Evolutionary conservation across 2,797 vertebrate species (phyloP).

Genomic region (Pseudocheirus occidentalis): DNA sequence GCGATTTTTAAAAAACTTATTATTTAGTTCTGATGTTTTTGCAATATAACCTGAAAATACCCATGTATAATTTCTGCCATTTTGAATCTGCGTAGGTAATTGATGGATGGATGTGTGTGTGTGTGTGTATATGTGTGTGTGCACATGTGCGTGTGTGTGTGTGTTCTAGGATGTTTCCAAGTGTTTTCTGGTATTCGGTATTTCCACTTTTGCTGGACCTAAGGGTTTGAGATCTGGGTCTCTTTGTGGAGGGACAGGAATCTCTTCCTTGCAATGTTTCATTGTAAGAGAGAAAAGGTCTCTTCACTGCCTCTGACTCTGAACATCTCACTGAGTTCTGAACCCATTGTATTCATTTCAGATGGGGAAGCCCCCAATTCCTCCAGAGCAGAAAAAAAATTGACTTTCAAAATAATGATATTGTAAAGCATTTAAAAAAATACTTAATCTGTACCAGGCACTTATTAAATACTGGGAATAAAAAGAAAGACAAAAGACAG

Average conservation of each 20-base stretch:
- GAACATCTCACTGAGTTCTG: background rate
- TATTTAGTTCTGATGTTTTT: background rate
- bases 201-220: background rate
- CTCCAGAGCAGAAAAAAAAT: background rate
- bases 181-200: background rate
- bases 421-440: too few relatives aligned
- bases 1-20: background rate
- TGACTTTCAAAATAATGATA: too few relatives aligned
- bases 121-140: too few relatives aligned
- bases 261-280: too few relatives aligned
- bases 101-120: too few relatives aligned
- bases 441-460: too few relatives aligned
- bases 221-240: too few relatives aligned
- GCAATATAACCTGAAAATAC: background rate
- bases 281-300: too few relatives aligned
- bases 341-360: background rate
- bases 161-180: too few relatives aligned
- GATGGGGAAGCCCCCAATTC: background rate
- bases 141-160: too few relatives aligned
- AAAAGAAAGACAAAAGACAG: background rate
- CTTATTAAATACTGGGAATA: background rate
- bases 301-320: too few relatives aligned
- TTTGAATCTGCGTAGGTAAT: background rate
- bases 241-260: background rate
- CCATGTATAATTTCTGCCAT: background rate